phyloP scores from a whole-genome alignment of 2,888 invertebrate genomes.

The Amorpha juglandis region DNA sequence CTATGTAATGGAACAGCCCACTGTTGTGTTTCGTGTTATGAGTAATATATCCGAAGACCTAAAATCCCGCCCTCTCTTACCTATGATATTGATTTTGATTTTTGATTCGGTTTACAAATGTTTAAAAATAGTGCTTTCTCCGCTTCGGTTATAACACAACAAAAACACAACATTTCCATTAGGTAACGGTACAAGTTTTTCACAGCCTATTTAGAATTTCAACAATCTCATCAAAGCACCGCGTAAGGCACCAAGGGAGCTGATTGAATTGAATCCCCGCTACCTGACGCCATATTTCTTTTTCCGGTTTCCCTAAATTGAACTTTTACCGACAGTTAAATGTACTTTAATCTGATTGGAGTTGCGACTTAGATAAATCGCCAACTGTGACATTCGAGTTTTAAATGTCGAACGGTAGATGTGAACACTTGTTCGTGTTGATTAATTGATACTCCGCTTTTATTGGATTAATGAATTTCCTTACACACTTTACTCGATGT shows the following conservation, averaged over 20 bases:
- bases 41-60: too few species aligned
- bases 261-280: conserved; percentile 81
- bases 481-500: background rate
- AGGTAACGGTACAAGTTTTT: conserved; percentile 36
- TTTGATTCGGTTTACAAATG: background rate
- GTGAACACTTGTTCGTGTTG: conserved; percentile 37
- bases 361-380: conserved; percentile 76
- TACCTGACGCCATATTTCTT: conserved; percentile 80
- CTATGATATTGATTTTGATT: background rate
- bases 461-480: conserved; percentile 30
- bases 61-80: too few species aligned
- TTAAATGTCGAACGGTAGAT: conserved; percentile 28
- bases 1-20: too few species aligned
- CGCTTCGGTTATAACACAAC: conserved; percentile 26
- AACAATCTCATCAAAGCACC: conserved; percentile 82
- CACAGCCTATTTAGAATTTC: conserved; percentile 70
- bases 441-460: conserved; percentile 40
- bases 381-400: conserved; percentile 46
- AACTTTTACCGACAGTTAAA: conserved; percentile 78
- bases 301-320: conserved; percentile 75
- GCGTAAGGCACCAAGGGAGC: conserved; percentile 72
- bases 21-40: too few species aligned
- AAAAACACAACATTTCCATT: conserved; percentile 42
- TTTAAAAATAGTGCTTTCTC: conserved; percentile 1
- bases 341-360: conserved; percentile 83